Conservation (phyloP, 2,113 vertebrate species). For the Noctilio leporinus region DNA sequence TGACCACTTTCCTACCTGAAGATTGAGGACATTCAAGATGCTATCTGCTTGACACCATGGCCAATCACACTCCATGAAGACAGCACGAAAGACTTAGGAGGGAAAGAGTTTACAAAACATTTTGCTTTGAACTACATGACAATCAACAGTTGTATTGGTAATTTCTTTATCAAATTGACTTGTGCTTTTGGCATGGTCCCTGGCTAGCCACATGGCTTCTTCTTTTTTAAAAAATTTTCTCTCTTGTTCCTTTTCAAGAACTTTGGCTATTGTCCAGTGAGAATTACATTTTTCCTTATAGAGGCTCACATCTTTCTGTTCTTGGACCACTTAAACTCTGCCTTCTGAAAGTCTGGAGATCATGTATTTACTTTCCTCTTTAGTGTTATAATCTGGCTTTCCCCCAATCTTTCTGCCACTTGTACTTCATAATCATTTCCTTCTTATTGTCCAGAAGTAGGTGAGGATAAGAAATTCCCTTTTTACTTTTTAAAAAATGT, state of each 20-base stretch:
- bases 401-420: not conserved
- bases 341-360: not conserved
- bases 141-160: not conserved
- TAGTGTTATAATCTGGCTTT: not conserved
- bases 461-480: not conserved
- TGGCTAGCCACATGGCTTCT: not conserved
- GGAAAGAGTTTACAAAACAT: not conserved
- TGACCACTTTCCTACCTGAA: not conserved
- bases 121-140: not conserved
- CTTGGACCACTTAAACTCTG: not conserved
- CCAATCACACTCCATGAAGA: not conserved
- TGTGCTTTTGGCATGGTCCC: not conserved
- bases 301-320: not conserved
- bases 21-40: not conserved
- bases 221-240: not conserved
- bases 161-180: not conserved
- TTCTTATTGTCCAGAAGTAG: not conserved
- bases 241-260: not conserved
- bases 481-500: not conserved
- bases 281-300: not conserved
- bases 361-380: not conserved
- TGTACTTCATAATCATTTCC: not conserved
- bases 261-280: not conserved
- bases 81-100: not conserved
- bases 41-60: not conserved